Evolutionary conservation across 2,797 vertebrate species (phyloP), one percentile per base, ranked within the genome.

Genomic region (Neomorphus geoffroyi): DNA sequence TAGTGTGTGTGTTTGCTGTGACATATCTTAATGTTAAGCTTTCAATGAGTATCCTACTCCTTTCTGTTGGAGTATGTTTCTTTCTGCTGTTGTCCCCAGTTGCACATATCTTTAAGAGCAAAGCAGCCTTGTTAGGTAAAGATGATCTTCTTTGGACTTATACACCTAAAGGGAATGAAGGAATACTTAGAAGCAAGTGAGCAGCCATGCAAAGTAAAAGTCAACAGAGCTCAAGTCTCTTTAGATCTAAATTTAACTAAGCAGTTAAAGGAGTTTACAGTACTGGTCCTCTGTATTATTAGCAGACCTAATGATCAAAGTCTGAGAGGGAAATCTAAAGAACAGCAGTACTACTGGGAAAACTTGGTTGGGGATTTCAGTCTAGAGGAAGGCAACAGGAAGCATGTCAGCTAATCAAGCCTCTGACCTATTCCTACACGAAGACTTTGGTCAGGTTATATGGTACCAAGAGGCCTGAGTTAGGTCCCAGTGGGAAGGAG

Each of bases 41-140:
- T 79, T 75, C 80, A 88, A 79, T 32, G 65, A 21, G 43, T 12
- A 84, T 96, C 82, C 84, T 96, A 69, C 48, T 83, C 32, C 96
- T 95, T 96, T 95, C 80, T 88, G 61, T 78, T 92, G 66, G 43
- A 89, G 81, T 86, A 60, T 69, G 61, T 90, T 96, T 97, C 84
- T 48, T 96, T 61, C 81, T 89, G 30, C 41, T 80, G 51, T 91
- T 95, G 82, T 95, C 71, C 96, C 85, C 73, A 87, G n/a, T 66
- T 80, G 61, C 87, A 53, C 8, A 0, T 92, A 75, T 54, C 78
- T 92, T 56, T 54, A 86, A 92, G 91, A 95, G 62, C 50, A 95
- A 85, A 94, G 81, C 22, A 78, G 61, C 60, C 87, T 96, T 94
- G 37, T 69, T 67, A 79, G 62, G 86, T 92, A 88, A 92, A 96